Percentiles rank a stretch among this genome's conserved stretches.
These are phyloP conservation scores for Periophthalmodon schlosseri DNA, from an alignment of 2,113 vertebrate genomes.

Conservation along the genomic window DNA sequence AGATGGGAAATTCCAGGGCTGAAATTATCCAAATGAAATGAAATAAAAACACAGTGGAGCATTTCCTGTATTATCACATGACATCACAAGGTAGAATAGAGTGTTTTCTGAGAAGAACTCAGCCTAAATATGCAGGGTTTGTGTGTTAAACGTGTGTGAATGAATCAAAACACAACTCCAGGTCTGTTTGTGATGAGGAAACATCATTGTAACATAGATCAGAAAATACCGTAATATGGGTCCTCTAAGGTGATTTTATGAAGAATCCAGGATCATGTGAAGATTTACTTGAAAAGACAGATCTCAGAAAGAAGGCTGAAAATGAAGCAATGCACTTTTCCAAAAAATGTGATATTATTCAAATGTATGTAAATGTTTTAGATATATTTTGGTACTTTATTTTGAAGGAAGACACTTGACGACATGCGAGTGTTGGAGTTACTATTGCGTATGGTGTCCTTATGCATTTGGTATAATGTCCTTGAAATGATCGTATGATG, in stretches of 20 bases:
- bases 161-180: too few relatives aligned
- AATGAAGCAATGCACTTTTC: constrained; percentile 56
- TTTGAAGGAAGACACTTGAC: constrained; percentile 21
- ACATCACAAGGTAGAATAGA: too few relatives aligned
- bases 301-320: constrained; percentile 10
- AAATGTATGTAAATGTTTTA: constrained; percentile 25
- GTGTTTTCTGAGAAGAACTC: too few relatives aligned
- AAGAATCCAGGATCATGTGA: constrained; percentile 17
- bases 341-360: constrained; percentile 31
- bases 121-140: too few relatives aligned
- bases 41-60: too few relatives aligned
- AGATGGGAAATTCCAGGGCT: too few relatives aligned
- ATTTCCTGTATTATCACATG: too few relatives aligned
- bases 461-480: constrained; percentile 35
- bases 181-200: too few relatives aligned
- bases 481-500: constrained; percentile 20
- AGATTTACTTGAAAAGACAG: constrained; percentile 44
- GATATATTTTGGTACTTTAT: constrained; percentile 2
- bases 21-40: too few relatives aligned
- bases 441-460: constrained; percentile 10
- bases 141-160: too few relatives aligned
- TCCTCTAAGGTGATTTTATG: not conserved
- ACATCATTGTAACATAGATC: too few relatives aligned
- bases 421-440: constrained; percentile 12
- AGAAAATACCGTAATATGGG: too few relatives aligned